Conservation (phyloP, 2,888 invertebrate genomes). For the Ganaspis brasiliensis region DNA sequence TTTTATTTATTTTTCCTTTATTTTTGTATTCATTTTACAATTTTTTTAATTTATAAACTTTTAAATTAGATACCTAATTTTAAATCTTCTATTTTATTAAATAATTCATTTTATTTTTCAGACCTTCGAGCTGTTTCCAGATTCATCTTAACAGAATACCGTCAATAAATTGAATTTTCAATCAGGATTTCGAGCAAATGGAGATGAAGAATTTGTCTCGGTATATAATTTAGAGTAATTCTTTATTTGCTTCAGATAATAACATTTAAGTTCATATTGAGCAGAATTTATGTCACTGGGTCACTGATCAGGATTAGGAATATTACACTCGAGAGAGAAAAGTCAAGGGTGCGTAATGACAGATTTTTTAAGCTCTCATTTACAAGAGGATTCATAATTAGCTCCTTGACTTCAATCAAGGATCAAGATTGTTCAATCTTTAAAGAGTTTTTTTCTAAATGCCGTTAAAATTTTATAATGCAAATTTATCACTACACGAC, state of each 20-base stretch:
- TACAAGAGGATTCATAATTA: conserved; percentile 38
- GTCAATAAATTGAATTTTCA: not conserved
- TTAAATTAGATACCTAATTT: too few species aligned
- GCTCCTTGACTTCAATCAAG: conserved; percentile 27
- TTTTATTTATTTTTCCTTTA: too few species aligned
- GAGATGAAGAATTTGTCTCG: not conserved
- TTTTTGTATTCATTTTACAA: too few species aligned
- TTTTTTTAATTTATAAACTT: too few species aligned
- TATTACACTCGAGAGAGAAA: conserved; percentile 27
- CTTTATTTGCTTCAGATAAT: conserved; percentile 23
- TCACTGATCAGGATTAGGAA: conserved; percentile 40
- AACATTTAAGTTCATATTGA: conserved; percentile 35
- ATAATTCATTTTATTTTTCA: too few species aligned
- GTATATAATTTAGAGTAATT: not conserved
- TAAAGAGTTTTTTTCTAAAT: not conserved
- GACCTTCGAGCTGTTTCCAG: too few species aligned
- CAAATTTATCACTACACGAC: conserved; percentile 1
- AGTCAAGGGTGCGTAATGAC: conserved; percentile 41
- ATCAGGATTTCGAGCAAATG: not conserved
- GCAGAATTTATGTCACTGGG: conserved; percentile 37
- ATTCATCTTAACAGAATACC: too few species aligned
- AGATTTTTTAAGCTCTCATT: conserved; percentile 40
- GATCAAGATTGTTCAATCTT: conserved; percentile 5
- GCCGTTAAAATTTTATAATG: conserved; percentile 5
- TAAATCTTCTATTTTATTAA: too few species aligned